Evolutionary conservation across 1,140 invertebrate species (phyloP).

Genomic region (Leptonema lineaticorne): DNA sequence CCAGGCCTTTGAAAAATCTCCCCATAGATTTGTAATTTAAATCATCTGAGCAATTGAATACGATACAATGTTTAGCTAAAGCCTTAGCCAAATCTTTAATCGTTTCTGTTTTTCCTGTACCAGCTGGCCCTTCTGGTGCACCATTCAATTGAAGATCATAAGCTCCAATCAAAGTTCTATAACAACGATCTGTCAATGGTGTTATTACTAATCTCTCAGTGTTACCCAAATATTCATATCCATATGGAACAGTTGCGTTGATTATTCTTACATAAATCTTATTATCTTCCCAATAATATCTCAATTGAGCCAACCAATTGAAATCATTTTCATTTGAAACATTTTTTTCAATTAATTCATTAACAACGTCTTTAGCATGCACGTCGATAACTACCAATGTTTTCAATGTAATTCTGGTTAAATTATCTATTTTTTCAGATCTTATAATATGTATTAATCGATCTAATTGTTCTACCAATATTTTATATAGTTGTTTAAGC

Average conservation of each 20-base stretch:
- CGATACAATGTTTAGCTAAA: conserved; percentile 84
- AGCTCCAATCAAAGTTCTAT: conserved; percentile 85
- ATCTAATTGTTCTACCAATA: conserved; percentile 61
- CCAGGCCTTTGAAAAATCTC: conserved; percentile 83
- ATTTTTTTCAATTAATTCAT: conserved; percentile 68
- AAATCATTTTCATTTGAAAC: conserved; percentile 79
- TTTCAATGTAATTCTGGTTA: conserved; percentile 76
- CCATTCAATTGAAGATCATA: conserved; percentile 83
- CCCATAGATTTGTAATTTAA: conserved; percentile 92
- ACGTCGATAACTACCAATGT: conserved; percentile 90
- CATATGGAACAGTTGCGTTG: conserved; percentile 82
- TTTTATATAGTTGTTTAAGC: conserved; percentile 58
- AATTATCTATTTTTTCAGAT: conserved; percentile 59
- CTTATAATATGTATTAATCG: conserved; percentile 66
- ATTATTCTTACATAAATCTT: conserved; percentile 80
- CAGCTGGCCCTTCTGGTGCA: conserved; percentile 84
- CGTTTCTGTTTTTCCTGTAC: conserved; percentile 94
- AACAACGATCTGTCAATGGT: conserved; percentile 83
- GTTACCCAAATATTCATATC: conserved; percentile 90
- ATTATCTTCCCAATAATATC: conserved; percentile 88
- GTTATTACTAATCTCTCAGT: conserved; percentile 79
- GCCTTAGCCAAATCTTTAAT: conserved; percentile 89
- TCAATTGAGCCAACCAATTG: conserved; percentile 86
- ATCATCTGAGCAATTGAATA: conserved; percentile 90
- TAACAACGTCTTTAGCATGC: conserved; percentile 86